Evolutionary conservation across 2,113 vertebrate genomes (phyloP).

Genomic region (Tringa solitaria): DNA sequence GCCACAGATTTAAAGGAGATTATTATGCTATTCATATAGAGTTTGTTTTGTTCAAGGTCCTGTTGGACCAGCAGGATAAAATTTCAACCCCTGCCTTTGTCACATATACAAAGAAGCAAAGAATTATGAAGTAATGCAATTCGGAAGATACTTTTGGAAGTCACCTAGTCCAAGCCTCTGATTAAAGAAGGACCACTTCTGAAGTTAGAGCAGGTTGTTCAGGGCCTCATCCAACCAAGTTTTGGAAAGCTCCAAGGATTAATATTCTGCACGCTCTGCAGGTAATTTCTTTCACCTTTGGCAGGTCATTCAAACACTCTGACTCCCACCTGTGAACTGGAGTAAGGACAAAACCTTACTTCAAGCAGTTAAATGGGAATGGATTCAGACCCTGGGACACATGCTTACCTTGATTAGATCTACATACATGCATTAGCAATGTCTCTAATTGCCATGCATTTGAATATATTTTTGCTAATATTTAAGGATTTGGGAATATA

Average conservation of each 20-base stretch:
- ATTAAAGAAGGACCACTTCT: background rate
- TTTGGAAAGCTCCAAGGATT: background rate
- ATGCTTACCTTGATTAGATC: background rate
- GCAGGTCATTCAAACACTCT: background rate
- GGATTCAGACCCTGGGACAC: background rate
- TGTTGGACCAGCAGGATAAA: background rate
- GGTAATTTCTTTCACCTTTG: background rate
- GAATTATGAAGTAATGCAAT: background rate
- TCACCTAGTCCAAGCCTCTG: background rate
- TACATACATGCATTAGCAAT: background rate
- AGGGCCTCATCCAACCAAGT: background rate
- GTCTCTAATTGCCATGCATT: background rate
- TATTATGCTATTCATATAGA: background rate
- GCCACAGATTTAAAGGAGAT: background rate
- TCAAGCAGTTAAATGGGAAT: background rate
- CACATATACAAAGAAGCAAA: background rate
- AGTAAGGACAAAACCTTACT: background rate
- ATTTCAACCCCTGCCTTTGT: background rate
- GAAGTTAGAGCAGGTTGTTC: background rate
- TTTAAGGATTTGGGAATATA: background rate
- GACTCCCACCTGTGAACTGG: background rate
- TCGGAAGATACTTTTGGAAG: background rate
- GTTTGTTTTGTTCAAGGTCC: background rate
- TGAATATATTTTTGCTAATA: background rate
- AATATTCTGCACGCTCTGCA: background rate